These are phyloP conservation scores for Malurus cyaneus DNA, from an alignment of 2,113 vertebrate genomes.

Conservation along the genomic window DNA sequence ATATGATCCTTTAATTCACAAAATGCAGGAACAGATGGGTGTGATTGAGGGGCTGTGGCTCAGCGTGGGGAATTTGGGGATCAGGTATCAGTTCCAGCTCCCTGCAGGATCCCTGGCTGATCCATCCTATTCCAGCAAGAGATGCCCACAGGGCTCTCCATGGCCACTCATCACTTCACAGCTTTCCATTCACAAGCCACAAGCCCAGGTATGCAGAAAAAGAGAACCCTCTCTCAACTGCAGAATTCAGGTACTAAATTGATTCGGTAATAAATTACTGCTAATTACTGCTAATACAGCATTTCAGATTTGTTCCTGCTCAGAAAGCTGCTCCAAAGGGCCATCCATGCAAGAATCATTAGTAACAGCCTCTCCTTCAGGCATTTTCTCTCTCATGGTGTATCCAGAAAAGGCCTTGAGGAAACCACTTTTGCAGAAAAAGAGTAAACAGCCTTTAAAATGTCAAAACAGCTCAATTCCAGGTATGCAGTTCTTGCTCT, in stretches of 20 bases:
- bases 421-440: neutral
- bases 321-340: neutral
- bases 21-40: neutral
- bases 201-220: neutral
- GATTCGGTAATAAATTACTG: neutral
- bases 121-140: neutral
- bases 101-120: neutral
- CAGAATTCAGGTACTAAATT: neutral
- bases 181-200: neutral
- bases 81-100: neutral
- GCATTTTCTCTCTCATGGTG: neutral
- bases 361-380: neutral
- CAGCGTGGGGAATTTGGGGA: neutral
- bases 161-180: neutral
- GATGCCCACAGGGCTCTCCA: neutral
- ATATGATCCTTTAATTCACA: neutral
- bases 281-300: neutral
- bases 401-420: neutral
- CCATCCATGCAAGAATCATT: neutral
- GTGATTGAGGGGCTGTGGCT: neutral
- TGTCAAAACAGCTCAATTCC: neutral
- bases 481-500: neutral
- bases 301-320: neutral
- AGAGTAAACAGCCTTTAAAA: neutral
- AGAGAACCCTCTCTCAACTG: neutral